These are phyloP conservation scores for Dynastes tityus DNA, from an alignment of 2,888 invertebrate genomes.

Conservation along the genomic window DNA sequence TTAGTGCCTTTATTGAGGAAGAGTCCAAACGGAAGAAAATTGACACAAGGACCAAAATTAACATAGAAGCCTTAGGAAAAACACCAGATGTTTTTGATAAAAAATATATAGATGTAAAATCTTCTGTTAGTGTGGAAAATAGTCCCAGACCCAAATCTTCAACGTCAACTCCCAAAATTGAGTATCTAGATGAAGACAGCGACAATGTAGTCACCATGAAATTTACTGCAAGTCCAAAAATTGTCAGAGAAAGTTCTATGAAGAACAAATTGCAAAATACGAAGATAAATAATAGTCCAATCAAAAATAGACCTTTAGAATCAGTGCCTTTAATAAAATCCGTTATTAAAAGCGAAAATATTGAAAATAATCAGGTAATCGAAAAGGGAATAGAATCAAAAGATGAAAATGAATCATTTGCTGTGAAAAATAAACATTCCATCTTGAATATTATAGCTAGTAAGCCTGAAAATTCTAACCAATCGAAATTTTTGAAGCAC, in stretches of 20 bases:
- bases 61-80: neutral
- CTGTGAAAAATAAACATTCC: constrained; percentile 8
- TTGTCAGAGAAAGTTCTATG: neutral
- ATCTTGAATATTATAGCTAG: constrained; percentile 17
- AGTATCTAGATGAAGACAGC: neutral
- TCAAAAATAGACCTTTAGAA: neutral
- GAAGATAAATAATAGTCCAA: no score
- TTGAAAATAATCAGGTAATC: no score
- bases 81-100: neutral
- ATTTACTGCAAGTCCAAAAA: neutral
- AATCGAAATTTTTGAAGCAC: constrained; percentile 5
- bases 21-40: constrained; percentile 6
- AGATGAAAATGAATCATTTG: neutral
- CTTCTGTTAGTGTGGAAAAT: neutral
- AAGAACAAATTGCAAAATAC: no score
- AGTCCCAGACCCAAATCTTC: neutral
- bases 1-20: constrained; percentile 36
- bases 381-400: no score
- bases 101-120: no score
- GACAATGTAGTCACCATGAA: neutral
- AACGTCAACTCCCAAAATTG: neutral
- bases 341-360: no score
- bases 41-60: neutral
- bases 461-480: neutral
- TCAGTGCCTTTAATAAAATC: neutral